Conservation (phyloP, 2,888 invertebrate species). For the Nomada fabriciana region DNA sequence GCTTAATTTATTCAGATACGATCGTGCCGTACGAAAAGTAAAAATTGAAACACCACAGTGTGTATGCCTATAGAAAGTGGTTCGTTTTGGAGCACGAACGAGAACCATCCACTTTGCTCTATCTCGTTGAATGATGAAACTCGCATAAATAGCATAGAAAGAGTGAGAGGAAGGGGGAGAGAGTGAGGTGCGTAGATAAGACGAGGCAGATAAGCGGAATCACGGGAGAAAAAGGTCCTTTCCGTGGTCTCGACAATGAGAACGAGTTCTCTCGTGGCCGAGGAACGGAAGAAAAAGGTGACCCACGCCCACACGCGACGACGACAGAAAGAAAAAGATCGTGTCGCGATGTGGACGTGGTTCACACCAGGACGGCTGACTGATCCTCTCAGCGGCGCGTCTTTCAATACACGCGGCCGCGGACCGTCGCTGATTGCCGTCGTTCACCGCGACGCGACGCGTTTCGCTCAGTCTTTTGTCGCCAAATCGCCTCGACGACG, state of each 20-base stretch:
- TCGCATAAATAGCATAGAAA: conserved; percentile 38
- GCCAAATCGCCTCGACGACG: conserved; percentile 42
- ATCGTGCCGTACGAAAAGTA: neutral
- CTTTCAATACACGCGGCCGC: conserved; percentile 74
- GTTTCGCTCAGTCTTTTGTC: conserved; percentile 49
- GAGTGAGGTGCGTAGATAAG: conserved; percentile 29
- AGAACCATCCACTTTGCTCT: conserved; percentile 33
- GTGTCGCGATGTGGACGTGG: conserved; percentile 67
- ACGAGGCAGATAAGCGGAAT: conserved; percentile 26
- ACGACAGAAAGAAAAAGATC: conserved; percentile 69
- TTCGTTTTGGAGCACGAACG: neutral
- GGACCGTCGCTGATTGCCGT: conserved; percentile 77
- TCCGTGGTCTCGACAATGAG: conserved; percentile 12
- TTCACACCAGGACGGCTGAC: conserved; percentile 74
- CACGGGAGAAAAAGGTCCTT: conserved; percentile 23
- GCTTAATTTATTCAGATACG: neutral
- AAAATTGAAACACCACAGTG: neutral
- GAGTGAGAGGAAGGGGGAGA: neutral
- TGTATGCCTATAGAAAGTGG: neutral
- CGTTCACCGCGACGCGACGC: conserved; percentile 64
- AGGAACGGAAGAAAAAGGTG: conserved; percentile 17
- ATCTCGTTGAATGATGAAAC: conserved; percentile 56
- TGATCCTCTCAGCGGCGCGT: conserved; percentile 80
- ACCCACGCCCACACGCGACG: conserved; percentile 68
- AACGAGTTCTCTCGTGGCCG: neutral